phyloP scores from a whole-genome alignment of 2,113 vertebrate species.

The Felis chaus region DNA sequence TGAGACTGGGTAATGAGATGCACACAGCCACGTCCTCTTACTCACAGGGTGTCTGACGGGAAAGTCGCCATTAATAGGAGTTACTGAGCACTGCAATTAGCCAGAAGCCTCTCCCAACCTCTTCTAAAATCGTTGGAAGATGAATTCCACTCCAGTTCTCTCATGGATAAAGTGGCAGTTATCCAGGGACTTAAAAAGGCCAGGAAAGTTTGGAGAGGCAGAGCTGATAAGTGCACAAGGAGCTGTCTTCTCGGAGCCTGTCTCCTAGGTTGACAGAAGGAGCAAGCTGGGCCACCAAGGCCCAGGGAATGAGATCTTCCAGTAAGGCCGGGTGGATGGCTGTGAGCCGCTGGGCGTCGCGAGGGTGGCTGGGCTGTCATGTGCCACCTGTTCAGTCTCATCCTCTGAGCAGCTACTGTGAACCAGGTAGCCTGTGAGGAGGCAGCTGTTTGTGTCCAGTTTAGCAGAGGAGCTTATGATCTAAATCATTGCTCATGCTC shows the following conservation, averaged over 20 bases:
- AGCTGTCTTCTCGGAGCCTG: neutral
- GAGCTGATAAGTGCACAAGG: conserved; percentile 24
- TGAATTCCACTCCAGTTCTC: conserved; percentile 33
- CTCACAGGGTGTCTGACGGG: neutral
- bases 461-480: neutral
- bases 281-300: too few relatives aligned
- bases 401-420: neutral
- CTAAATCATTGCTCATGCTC: neutral
- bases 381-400: neutral
- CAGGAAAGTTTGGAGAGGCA: conserved; percentile 41
- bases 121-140: conserved; percentile 17
- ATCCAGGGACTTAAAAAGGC: conserved; percentile 53
- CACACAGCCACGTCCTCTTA: neutral
- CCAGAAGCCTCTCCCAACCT: conserved; percentile 29
- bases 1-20: neutral
- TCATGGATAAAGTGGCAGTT: conserved; percentile 33
- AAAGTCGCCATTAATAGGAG: neutral
- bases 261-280: neutral
- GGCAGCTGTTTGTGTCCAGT: too few relatives aligned
- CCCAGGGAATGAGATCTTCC: neutral
- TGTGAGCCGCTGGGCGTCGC: accelerated
- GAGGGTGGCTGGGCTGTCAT: neutral
- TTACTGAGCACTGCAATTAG: neutral
- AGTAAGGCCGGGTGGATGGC: neutral
- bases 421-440: neutral